These are phyloP conservation scores for Chrysolina oricalcia DNA, from an alignment of 2,888 invertebrate species.

Conservation along the genomic window DNA sequence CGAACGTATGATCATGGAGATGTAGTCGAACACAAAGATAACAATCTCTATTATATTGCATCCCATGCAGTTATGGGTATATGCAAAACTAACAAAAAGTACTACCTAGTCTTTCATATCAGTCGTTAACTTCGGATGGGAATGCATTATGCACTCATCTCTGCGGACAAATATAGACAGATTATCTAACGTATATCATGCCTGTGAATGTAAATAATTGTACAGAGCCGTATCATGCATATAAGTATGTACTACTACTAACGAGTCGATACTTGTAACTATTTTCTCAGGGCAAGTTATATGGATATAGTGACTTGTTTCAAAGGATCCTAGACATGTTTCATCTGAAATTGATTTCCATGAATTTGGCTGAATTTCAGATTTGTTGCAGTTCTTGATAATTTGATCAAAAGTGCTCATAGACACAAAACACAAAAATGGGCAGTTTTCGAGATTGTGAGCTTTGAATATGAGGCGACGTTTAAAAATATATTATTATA, in stretches of 20 bases:
- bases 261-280: too few species aligned
- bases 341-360: too few species aligned
- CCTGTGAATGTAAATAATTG: constrained; percentile 1
- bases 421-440: too few species aligned
- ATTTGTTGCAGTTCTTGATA: too few species aligned
- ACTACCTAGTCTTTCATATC: constrained; percentile 29
- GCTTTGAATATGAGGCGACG: too few species aligned
- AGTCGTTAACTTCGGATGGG: constrained; percentile 35
- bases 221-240: constrained; percentile 7
- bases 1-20: constrained; percentile 30
- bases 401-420: too few species aligned
- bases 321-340: too few species aligned
- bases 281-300: too few species aligned
- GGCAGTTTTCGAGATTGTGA: too few species aligned
- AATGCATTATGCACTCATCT: constrained; percentile 44
- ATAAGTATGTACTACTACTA: background rate
- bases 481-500: too few species aligned
- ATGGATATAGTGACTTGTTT: background rate
- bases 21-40: constrained; percentile 29
- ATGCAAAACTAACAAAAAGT: constrained; percentile 14
- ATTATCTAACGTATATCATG: constrained; percentile 38
- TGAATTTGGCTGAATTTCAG: too few species aligned
- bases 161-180: constrained; percentile 47
- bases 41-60: constrained; percentile 33
- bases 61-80: constrained; percentile 21